These are phyloP conservation scores for Nebria salina DNA, from an alignment of 2,888 invertebrate genomes.

Conservation along the genomic window DNA sequence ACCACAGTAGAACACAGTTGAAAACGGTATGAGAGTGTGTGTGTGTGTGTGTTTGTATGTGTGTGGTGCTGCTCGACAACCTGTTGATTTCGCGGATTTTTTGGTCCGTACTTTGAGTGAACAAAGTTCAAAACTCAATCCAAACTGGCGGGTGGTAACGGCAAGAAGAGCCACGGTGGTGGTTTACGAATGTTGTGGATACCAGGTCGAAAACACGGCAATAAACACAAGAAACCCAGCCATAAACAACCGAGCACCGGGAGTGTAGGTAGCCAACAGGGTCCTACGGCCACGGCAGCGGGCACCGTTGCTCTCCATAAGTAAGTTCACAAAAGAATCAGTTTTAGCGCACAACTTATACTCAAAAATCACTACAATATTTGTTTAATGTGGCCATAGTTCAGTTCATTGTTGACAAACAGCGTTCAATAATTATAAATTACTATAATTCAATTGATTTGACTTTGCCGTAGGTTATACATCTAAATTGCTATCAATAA, in stretches of 20 bases:
- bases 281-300: constrained; percentile 28
- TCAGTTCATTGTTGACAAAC: not conserved
- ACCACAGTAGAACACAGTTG: not conserved
- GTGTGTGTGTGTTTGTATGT: not conserved
- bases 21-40: not conserved
- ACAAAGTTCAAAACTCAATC: not conserved
- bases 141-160: constrained; percentile 50
- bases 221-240: constrained; percentile 48
- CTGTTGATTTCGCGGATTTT: not conserved
- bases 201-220: constrained; percentile 39
- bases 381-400: not conserved
- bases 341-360: not conserved
- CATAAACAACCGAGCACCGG: constrained; percentile 20
- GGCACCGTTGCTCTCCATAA: constrained; percentile 27
- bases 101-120: not conserved
- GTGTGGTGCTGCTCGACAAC: not conserved
- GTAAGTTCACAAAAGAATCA: constrained; percentile 4
- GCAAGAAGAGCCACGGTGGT: constrained; percentile 47
- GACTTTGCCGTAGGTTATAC: not conserved
- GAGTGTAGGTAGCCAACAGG: constrained; percentile 28
- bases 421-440: not conserved
- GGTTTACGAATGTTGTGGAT: constrained; percentile 48
- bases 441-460: not conserved
- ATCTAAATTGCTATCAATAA: not conserved
- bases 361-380: not conserved